Evolutionary conservation across 2,797 vertebrate species (phyloP).

Genomic region (Lophura swinhoii): DNA sequence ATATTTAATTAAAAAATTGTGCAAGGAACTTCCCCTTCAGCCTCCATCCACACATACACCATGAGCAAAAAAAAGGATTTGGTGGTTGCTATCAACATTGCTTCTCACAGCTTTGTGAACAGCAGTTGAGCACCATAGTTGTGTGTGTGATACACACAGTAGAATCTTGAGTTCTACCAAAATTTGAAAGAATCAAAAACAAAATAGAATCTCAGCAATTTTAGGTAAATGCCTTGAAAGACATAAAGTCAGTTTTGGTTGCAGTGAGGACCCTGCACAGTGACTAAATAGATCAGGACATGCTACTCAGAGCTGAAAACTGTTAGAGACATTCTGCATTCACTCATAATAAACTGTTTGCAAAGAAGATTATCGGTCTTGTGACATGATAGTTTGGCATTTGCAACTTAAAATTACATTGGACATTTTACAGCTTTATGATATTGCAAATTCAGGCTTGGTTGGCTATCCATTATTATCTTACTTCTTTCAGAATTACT

Average conservation of each 20-base stretch:
- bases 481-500: conserved; percentile 48
- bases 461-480: conserved; percentile 44
- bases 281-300: conserved; percentile 12
- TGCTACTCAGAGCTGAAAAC: not conserved
- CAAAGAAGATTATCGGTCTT: conserved; percentile 20
- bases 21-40: not conserved
- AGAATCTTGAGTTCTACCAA: not conserved
- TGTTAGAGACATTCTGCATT: conserved; percentile 10
- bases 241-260: not conserved
- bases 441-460: conserved; percentile 57
- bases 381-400: conserved; percentile 39
- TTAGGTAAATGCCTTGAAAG: not conserved
- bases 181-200: not conserved
- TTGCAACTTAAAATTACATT: conserved; percentile 48
- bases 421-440: conserved; percentile 50
- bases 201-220: not conserved
- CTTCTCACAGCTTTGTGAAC: not conserved
- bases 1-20: not conserved
- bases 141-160: not conserved
- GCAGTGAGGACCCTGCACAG: not conserved
- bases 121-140: not conserved
- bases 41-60: not conserved
- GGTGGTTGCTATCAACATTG: not conserved
- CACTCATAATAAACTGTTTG: conserved; percentile 1
- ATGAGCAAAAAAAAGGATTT: not conserved